A percentile compares a stretch with the other conserved stretches of the same genome.
Conservation (phyloP, 2,797 vertebrate species). For the Neostethus bicornis region DNA sequence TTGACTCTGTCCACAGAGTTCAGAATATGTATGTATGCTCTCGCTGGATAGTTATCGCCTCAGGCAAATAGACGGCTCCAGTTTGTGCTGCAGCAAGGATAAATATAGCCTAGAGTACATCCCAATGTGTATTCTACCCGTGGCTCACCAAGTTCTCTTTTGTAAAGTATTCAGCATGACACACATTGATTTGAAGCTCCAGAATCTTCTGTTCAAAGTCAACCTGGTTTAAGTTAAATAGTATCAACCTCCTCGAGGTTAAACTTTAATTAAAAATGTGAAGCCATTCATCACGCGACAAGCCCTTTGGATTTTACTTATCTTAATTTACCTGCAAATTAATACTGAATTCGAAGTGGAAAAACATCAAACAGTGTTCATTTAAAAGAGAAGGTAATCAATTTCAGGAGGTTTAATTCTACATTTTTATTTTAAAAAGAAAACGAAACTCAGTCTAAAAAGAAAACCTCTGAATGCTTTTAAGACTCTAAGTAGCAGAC, state of each 20-base stretch:
- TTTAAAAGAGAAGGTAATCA: conserved; percentile 4
- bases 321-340: conserved; percentile 42
- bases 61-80: conserved; percentile 2
- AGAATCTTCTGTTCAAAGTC: conserved; percentile 21
- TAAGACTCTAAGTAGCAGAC: background rate
- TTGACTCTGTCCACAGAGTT: conserved; percentile 19
- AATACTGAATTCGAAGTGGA: conserved; percentile 7
- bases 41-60: conserved; percentile 19
- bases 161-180: conserved; percentile 12
- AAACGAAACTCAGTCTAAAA: background rate
- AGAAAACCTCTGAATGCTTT: background rate
- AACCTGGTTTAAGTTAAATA: conserved; percentile 35
- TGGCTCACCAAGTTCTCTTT: conserved; percentile 19
- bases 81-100: conserved; percentile 23
- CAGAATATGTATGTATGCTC: conserved; percentile 9
- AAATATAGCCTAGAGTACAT: conserved; percentile 17
- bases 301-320: conserved; percentile 16
- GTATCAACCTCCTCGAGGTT: conserved; percentile 41
- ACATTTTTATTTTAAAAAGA: background rate
- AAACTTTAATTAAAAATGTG: conserved; percentile 48
- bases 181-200: conserved; percentile 23
- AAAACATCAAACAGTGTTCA: conserved; percentile 20
- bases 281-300: conserved; percentile 23
- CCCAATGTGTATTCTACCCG: conserved; percentile 11
- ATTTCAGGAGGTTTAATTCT: background rate